Evolutionary conservation across 2,113 vertebrate genomes (phyloP).

Genomic region (Gallinago undulata): DNA sequence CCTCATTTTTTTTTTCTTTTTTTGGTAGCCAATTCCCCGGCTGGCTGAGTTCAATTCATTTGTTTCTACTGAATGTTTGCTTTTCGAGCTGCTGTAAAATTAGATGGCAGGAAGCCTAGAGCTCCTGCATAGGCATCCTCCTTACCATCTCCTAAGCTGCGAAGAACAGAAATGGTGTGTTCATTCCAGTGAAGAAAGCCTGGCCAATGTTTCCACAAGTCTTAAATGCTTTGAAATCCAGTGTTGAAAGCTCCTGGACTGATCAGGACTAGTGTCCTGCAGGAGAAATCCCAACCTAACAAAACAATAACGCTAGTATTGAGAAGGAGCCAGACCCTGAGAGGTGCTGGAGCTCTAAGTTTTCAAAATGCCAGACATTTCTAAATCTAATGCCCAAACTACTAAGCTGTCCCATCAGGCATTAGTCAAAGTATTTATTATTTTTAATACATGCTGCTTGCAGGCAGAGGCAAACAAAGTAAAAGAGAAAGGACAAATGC

Average conservation of each 20-base stretch:
- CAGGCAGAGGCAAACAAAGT: constrained; percentile 13
- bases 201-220: neutral
- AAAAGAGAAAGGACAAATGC: neutral
- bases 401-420: constrained; percentile 1
- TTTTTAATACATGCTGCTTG: constrained; percentile 22
- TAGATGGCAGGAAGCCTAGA: constrained; percentile 56
- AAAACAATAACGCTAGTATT: neutral
- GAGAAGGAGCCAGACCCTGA: neutral
- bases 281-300: neutral
- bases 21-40: neutral
- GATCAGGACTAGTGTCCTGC: neutral
- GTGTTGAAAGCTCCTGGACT: neutral
- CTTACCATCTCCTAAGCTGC: neutral
- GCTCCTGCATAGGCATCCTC: constrained; percentile 25
- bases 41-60: constrained; percentile 15
- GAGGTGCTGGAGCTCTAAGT: neutral
- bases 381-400: neutral
- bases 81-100: constrained; percentile 50
- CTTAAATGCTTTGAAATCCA: neutral
- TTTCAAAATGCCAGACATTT: constrained; percentile 9
- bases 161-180: neutral
- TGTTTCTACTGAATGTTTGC: constrained; percentile 27
- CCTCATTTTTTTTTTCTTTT: neutral
- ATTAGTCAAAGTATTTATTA: neutral
- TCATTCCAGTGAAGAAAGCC: neutral